Conservation (phyloP, 2,113 vertebrate species). For the Callipepla squamata region DNA sequence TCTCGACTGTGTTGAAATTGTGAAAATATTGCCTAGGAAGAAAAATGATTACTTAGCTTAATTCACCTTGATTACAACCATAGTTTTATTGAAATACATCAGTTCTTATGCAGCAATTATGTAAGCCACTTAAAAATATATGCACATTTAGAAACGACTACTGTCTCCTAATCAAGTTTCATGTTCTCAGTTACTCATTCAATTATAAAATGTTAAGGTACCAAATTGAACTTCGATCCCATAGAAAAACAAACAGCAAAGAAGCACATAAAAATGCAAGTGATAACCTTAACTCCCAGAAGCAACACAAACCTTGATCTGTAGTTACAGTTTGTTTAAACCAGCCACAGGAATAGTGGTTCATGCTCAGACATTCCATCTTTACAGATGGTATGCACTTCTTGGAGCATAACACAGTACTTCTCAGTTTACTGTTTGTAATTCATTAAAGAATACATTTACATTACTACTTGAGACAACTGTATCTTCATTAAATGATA, state of each 20-base stretch:
- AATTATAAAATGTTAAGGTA: background rate
- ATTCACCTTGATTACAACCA: background rate
- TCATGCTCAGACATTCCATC: background rate
- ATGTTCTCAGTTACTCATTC: background rate
- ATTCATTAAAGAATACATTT: background rate
- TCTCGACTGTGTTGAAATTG: constrained; percentile 96
- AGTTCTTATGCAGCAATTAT: background rate
- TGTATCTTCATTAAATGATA: background rate
- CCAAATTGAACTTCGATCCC: background rate
- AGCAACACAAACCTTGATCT: background rate
- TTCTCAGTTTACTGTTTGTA: background rate
- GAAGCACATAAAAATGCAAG: background rate
- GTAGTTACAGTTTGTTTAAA: background rate
- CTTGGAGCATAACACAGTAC: background rate
- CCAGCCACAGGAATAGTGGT: background rate
- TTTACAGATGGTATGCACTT: background rate
- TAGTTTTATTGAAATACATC: background rate
- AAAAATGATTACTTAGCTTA: background rate
- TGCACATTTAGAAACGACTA: background rate
- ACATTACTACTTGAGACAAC: background rate
- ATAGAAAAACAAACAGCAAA: background rate
- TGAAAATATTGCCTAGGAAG: constrained; percentile 89
- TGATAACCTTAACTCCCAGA: background rate
- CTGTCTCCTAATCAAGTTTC: background rate
- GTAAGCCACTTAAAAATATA: background rate